Evolutionary conservation across 2,113 vertebrate genomes (phyloP).

Genomic region (Chionomys nivalis): DNA sequence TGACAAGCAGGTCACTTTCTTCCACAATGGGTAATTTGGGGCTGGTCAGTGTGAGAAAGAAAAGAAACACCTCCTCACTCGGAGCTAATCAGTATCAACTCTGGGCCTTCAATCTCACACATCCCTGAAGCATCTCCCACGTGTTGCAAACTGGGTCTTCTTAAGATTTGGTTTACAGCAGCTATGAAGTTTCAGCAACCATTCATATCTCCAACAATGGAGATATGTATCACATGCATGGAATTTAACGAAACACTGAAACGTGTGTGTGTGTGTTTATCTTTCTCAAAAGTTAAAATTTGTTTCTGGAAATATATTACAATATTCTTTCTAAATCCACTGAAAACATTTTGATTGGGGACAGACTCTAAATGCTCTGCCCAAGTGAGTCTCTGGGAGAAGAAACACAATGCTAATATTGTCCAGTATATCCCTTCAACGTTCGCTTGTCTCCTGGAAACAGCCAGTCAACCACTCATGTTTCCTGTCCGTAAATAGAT

Average conservation of each 20-base stretch:
- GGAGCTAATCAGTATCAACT: neutral
- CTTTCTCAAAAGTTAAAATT: slow-evolving; percentile 28
- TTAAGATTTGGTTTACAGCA: neutral
- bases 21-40: neutral
- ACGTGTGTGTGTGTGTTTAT: neutral
- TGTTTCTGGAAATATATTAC: neutral
- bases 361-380: neutral
- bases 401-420: neutral
- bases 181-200: neutral
- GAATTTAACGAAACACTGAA: neutral
- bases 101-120: neutral
- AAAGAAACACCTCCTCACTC: neutral
- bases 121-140: neutral
- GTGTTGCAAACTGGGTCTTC: neutral
- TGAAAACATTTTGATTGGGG: neutral
- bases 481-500: neutral
- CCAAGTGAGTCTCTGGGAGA: neutral
- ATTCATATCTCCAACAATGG: neutral
- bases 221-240: neutral
- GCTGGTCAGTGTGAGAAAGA: neutral
- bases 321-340: neutral
- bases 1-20: neutral
- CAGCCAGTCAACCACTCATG: neutral
- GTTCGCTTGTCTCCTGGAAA: neutral
- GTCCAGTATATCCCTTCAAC: neutral